Evolutionary conservation across 2,888 invertebrate genomes (phyloP), one percentile per base, ranked within the genome.

Genomic region (Oxytorus armatus): DNA sequence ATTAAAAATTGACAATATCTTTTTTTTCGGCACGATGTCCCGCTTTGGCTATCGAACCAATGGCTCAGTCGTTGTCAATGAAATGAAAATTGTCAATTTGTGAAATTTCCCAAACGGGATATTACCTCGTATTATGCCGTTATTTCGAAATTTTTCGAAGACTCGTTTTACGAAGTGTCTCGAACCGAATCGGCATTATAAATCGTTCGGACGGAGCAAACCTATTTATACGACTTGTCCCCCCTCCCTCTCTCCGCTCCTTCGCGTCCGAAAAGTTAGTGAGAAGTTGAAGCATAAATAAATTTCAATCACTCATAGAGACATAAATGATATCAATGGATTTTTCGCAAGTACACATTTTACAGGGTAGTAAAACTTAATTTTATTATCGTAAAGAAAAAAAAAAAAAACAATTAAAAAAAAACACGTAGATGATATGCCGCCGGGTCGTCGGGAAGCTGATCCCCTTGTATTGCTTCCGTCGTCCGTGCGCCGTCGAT

Each of bases 321-420:
- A 82, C 82, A 85, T 84, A 85, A 83, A 83, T 78, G 85, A 85
- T 88, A 87, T 88, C 86, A 85, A 87, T 88, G 85, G 86, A 89
- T 29, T 87, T 88, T 88, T 89, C 87, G 87, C 87, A 77, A 89
- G 87, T 88, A 89, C 85, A 88, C 89, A 89, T 89, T 88, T 89
- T 87, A 90, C 90, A 90, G 90, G 90, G 90, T 90, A 90, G 90
- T 88, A 89, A 90, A 84, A 85, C 86, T 86, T 88, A 88, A 89
- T 89, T 89, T 88, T 85, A 88, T 87, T 84, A 86, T 86, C 86
- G 85, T 85, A 84, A 57, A 55, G n/a, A 33, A 66, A 16, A 44
- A 51, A 65, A 70, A 57, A 44, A 73, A 72, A 68, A 73, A 75
- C 59, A 74, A 49, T 44, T 23, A 29, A 63, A 63, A 29, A 65